Base-by-base conservation (phyloP, 2,797 vertebrate species). In the Mormyrus proboscirostris region DNA sequence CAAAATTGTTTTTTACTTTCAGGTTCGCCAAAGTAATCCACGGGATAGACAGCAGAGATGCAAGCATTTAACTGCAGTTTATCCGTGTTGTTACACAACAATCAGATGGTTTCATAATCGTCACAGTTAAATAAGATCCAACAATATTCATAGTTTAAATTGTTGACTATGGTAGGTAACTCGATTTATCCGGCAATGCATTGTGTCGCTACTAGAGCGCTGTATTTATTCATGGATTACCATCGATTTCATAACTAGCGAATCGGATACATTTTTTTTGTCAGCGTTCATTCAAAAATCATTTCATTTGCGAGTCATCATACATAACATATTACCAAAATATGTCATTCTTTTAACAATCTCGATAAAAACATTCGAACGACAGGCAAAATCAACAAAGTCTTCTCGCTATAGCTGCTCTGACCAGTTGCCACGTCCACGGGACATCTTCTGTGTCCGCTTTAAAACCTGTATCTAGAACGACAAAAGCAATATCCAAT, bases 401-500 rank as follows among this genome's bases (percentile, higher is more conserved):
- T 59, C 38, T 59, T 84, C 88, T 41, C 10, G 73, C 50, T 88
- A 73, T 19, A 69, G 87, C 19, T 76, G 62, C 44, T 88, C n/a
- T 69, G 41, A 44, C 57, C 53, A 50, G 47, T 83, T 50, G 69
- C 88, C 50, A 83, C 51, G 33, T 62, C 22, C 44, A 16, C 25
- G 62, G 53, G 79, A 2, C 51, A 79, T 86, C 76, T 89, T 85
- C 59, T n/a, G 59, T 57, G 44, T 76, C 41, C 19, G 49, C 82
- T 49, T 51, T 59, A 50, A 69, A 82, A 50, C 47, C 57, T 89
- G 89, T 73, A 86, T 87, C 59, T 87, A 89, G 25, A 89, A 87
- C n/a, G 49, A 76, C 25, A 87, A 41, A 53, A 88, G 73, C 73
- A 89, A 50, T 33, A 90, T 53, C 73, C 69, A 49, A 29, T 76